phyloP scores from a whole-genome alignment of 2,888 invertebrate genomes.

The Zaprionus obscuricornis region DNA sequence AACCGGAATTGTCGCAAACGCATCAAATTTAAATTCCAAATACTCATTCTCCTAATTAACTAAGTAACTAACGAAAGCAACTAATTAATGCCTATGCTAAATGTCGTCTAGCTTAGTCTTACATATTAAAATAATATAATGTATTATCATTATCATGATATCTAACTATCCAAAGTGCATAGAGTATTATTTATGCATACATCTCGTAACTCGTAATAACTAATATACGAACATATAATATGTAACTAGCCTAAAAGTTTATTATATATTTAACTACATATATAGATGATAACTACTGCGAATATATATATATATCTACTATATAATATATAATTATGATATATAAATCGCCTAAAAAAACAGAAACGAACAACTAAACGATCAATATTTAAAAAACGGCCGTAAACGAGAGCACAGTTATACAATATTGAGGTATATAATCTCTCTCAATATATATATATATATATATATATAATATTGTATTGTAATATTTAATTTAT shows the following conservation, averaged over 20 bases:
- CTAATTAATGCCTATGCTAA: slow-evolving; percentile 75
- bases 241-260: slow-evolving; percentile 57
- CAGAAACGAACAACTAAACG: slow-evolving; percentile 50
- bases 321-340: too few species aligned
- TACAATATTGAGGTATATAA: slow-evolving; percentile 29
- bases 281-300: slow-evolving; percentile 38
- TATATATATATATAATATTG: too few species aligned
- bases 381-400: slow-evolving; percentile 46
- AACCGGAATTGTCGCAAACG: slow-evolving; percentile 1
- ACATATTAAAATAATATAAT: too few species aligned
- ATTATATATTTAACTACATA: slow-evolving; percentile 58
- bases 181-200: slow-evolving; percentile 2
- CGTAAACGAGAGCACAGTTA: slow-evolving; percentile 24
- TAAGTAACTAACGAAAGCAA: slow-evolving; percentile 67
- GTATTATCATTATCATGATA: slow-evolving; percentile 9
- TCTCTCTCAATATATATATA: slow-evolving; percentile 1
- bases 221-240: slow-evolving; percentile 21
- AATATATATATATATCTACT: slow-evolving; percentile 10
- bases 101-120: slow-evolving; percentile 71
- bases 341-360: slow-evolving; percentile 13
- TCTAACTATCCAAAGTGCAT: slow-evolving; percentile 50
- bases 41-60: slow-evolving; percentile 58
- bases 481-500: slow-evolving; percentile 33
- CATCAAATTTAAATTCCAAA: slow-evolving; percentile 31
- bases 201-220: slow-evolving; percentile 37